Base-by-base conservation (phyloP, 2,113 vertebrate species). In the Melanostigma gelatinosum region DNA sequence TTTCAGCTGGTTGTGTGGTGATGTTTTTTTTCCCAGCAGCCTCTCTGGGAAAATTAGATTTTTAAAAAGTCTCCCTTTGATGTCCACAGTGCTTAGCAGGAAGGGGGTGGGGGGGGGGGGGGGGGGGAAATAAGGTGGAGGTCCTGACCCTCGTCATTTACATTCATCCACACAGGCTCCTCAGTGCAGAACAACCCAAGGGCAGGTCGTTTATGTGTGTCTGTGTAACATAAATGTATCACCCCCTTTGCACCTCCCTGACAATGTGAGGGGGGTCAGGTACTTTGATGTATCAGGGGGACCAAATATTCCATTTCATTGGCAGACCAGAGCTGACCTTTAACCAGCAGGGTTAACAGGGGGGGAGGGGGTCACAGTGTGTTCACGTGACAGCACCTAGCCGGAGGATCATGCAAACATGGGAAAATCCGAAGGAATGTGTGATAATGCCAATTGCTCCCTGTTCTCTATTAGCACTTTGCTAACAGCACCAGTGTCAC, bases 1-100 rank as follows among this genome's bases (percentile, higher is more conserved):
- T 5, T 0, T 77, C 71, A 0, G 77, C 18, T 77, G 69, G 60
- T 77, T 63, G 4, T 71, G 60, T 38, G 52, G 24, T 27, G 54
- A 34, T 66, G 54, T 60, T 70, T 83, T 90, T 34, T 6, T 34
- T 34, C 83, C 83, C 85, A 85, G 54, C 62, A 83, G 66, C 74
- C 57, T 48, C 57, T 64, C 42, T 64, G 58, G 64, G n/a, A 65
- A 65, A 80, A 74, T 44, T 2, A 48, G 1, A 42, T 34, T 34
- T 34, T 6, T 6, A 44, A 55, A 57, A 2, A 27, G n/a, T 65
- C 8, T 57, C n/a, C 4, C 54, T 79, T 76, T 74, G 20, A 75
- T 64, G 40, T 62, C 42, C 36, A n/a, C 38, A 20, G 44, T 44
- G 64, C 44, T 66, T 36, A 42, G 13, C 36, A 13, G 69, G 48